These are phyloP conservation scores for Adelges cooleyi DNA, from an alignment of 1,140 invertebrate genomes.

Conservation along the genomic window DNA sequence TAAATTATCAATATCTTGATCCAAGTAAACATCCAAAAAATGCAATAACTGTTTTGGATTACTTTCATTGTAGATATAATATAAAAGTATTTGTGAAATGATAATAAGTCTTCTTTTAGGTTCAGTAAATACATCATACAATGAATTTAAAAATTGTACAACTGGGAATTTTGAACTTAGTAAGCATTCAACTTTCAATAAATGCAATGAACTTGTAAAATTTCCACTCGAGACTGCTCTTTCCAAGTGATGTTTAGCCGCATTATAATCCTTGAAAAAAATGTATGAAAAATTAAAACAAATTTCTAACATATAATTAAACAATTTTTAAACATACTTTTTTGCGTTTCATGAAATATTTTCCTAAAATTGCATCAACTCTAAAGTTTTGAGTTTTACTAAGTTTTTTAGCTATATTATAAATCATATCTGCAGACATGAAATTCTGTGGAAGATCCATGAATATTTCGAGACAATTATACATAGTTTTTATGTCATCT, in stretches of 20 bases:
- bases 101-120: constrained; percentile 9
- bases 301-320: neutral
- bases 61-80: neutral
- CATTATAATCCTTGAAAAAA: neutral
- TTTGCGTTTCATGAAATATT: neutral
- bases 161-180: neutral
- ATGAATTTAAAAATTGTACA: neutral
- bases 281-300: neutral
- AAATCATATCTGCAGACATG: neutral
- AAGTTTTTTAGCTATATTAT: neutral
- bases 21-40: neutral
- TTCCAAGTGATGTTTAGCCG: neutral
- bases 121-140: neutral
- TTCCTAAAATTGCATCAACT: neutral
- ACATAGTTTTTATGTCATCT: neutral
- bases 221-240: neutral
- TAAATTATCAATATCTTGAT: neutral
- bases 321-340: neutral
- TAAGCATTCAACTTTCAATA: neutral
- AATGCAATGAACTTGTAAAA: neutral
- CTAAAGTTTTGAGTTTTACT: neutral
- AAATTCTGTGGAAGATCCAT: neutral
- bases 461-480: neutral
- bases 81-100: neutral
- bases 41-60: neutral